Base-by-base conservation (phyloP, 2,797 vertebrate genomes). In the Chromis chromis region DNA sequence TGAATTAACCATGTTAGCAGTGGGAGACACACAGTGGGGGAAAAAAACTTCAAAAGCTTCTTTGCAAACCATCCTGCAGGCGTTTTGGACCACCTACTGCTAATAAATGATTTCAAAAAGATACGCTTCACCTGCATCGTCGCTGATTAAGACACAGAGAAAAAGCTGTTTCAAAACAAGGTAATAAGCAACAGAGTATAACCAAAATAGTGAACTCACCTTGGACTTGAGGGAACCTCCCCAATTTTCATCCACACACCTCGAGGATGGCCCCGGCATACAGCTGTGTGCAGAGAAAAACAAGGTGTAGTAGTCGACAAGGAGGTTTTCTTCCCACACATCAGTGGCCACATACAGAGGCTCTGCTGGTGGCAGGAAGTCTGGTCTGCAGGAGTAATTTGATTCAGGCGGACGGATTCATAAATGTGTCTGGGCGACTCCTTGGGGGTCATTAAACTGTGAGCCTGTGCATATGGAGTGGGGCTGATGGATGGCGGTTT, bases 221-320 rank as follows among this genome's bases (percentile, higher is more conserved):
- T 96, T 99, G 98, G 95, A 99, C 98, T 96, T 99, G 98, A 85
- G 98, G 98, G 97, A 99, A 99, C 96, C 98, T 94, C 90, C 98
- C 98, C 94, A 99, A 21, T 95, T 99, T 99, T 99, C 98, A 99
- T 99, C 98, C 98, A 89, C 98, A 99, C 74, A 99, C 97, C 91
- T 99, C 98, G 9, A 99, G 95, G 89, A 99, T 96, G 91, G 98
- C 98, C 77, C 98, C 98, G 44, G 97, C 92, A 78, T 99, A 99
- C 58, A 97, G 96, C 98, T 99, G 89, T 22, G 86, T 50, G 70
- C 24, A 89, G 33, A 87, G 62, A 88, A 76, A 78, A 22, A 65
- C 25, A 76, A 2, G 3, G 25, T 70, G 11, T 70, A 17, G 19
- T 0, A 16, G 21, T 10, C n/a, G 22, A 5, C 21, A 13, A 74